Evolutionary conservation across 2,113 vertebrate species (phyloP), one percentile per base, ranked within the genome.

Genomic region (Corydoras sp.): DNA sequence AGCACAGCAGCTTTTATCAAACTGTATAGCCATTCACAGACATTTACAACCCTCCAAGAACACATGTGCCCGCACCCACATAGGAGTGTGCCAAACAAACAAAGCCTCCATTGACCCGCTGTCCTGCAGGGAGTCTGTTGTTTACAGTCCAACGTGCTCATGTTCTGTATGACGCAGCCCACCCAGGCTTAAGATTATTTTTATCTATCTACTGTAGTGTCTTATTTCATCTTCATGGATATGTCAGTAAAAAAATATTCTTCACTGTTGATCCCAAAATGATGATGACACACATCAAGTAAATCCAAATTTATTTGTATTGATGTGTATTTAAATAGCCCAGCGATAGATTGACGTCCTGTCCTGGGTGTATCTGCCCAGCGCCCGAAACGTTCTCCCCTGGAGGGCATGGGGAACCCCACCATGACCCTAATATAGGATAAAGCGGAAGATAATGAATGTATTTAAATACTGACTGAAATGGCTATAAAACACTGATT

Each of bases 101-200:
- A 87, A 83, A 84, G 77, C 71, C 77, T 49, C 69, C 76, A 72
- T 86, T 85, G 76, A 81, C 35, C 62, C 30, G n/a, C 70, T 51
- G 58, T 65, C 9, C 58, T 80, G 70, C 63, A 63, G 62, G 35
- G 71, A 64, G 29, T 29, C 76, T 69, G 54, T 80, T 56, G 67
- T 79, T 66, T 77, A 63, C 64, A 71, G 82, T 82, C 30, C 51
- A 73, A 76, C 69, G 81, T 54, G 18, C 18, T 24, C 2, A 24
- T 24, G 29, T 68, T 35, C 74, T 74, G 67, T 67, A 55, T 74
- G 67, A 77, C 71, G 62, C 49, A 15, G 32, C 62, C 71, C 58
- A 68, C 54, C 73, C 82, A 78, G 65, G 29, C 32, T 64, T 13
- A n/a, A 10, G 48, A 48, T 32, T 29, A 71, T 68, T 60, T 13